A percentile compares a stretch with the other conserved stretches of the same genome.
phyloP scores from a whole-genome alignment of 2,797 vertebrate genomes.

The Lepus oiostolus region DNA sequence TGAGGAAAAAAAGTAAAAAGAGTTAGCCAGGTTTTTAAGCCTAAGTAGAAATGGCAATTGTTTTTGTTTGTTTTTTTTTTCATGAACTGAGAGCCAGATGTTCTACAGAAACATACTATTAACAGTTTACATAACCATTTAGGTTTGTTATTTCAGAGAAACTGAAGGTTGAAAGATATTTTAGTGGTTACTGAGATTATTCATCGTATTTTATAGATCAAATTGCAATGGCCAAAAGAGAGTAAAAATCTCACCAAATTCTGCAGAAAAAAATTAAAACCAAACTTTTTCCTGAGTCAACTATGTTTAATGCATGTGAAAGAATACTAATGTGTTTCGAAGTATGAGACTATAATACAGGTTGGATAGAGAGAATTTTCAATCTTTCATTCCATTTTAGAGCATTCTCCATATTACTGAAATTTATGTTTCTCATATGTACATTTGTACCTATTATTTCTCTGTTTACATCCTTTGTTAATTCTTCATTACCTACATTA shows the following conservation, averaged over 20 bases:
- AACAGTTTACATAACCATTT: neutral
- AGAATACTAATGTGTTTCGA: neutral
- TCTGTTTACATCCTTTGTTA: neutral
- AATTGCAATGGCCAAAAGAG: neutral
- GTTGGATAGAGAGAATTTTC: neutral
- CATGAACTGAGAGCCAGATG: neutral
- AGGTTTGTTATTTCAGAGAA: neutral
- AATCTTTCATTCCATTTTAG: neutral
- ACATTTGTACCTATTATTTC: neutral
- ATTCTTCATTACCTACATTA: neutral
- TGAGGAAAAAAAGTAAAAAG: neutral
- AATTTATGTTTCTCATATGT: neutral
- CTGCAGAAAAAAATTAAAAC: constrained; percentile 48
- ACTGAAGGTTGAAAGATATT: constrained; percentile 35
- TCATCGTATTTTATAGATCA: constrained; percentile 23
- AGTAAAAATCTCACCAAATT: neutral
- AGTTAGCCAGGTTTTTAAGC: neutral
- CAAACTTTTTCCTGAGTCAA: neutral
- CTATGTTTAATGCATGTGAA: neutral
- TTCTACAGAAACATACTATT: neutral
- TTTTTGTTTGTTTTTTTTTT: neutral
- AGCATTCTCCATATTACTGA: neutral
- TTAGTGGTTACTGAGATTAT: neutral
- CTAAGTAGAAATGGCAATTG: neutral
- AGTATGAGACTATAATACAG: neutral